phyloP scores from a whole-genome alignment of 2,888 invertebrate genomes.

The Mesochorus sp. region DNA sequence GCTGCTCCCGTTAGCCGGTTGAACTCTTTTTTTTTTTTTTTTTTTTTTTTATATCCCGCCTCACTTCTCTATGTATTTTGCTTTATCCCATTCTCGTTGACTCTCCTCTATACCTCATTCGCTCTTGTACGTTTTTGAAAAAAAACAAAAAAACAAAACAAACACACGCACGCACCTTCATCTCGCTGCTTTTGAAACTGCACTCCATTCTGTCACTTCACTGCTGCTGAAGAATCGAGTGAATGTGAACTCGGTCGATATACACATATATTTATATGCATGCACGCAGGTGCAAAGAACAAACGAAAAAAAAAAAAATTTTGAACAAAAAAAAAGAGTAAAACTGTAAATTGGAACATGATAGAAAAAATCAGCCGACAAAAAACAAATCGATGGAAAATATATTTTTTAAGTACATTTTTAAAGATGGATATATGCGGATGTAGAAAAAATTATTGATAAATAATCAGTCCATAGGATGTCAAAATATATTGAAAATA shows the following conservation, averaged over 20 bases:
- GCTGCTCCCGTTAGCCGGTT: conserved; percentile 37
- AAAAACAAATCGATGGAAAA: conserved; percentile 6
- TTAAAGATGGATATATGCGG: background rate
- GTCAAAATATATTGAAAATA: too few species aligned
- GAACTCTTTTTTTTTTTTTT: conserved; percentile 31
- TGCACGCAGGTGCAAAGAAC: conserved; percentile 3
- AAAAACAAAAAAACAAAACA: conserved; percentile 13
- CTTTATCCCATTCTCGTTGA: conserved; percentile 7
- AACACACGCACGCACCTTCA: background rate
- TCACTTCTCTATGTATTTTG: background rate
- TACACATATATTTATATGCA: background rate
- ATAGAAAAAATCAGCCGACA: conserved; percentile 1
- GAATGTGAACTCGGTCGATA: conserved; percentile 32
- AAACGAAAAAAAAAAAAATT: conserved; percentile 6
- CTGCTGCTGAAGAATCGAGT: background rate
- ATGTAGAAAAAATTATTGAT: too few species aligned
- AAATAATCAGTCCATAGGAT: too few species aligned
- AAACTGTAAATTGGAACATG: conserved; percentile 1
- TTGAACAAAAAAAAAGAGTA: background rate
- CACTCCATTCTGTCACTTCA: conserved; percentile 41
- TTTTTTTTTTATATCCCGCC: background rate
- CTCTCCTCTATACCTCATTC: conserved; percentile 13
- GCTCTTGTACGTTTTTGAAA: conserved; percentile 48
- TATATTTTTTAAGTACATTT: conserved; percentile 1
- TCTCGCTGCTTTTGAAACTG: conserved; percentile 39